phyloP scores from a whole-genome alignment of 2,113 vertebrate species.

The Odontesthes bonariensis region DNA sequence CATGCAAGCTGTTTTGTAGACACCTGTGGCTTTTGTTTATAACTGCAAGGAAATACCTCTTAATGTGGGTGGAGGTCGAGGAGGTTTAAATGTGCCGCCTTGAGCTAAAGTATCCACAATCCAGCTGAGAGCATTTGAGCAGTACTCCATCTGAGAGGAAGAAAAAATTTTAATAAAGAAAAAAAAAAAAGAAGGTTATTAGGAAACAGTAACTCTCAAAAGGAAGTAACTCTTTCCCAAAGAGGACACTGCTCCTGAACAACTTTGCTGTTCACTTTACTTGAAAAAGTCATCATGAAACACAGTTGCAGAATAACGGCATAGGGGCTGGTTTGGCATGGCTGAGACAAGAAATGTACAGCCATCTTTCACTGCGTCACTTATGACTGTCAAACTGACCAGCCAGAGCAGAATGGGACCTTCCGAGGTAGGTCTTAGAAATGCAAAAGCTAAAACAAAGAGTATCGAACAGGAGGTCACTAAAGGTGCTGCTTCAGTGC shows the following conservation, averaged over 20 bases:
- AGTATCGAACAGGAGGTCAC: too few species aligned
- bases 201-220: background rate
- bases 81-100: constrained; percentile 74
- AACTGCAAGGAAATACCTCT: constrained; percentile 60
- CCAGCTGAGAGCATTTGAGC: constrained; percentile 85
- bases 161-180: background rate
- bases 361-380: too few species aligned
- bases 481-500: too few species aligned
- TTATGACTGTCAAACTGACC: too few species aligned
- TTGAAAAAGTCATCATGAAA: too few species aligned
- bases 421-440: too few species aligned
- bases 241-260: background rate
- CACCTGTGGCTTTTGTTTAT: background rate
- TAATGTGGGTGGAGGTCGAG: constrained; percentile 74
- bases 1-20: background rate
- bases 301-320: too few species aligned
- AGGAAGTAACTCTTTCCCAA: background rate
- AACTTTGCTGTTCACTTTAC: background rate
- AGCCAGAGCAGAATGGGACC: too few species aligned
- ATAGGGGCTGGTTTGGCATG: too few species aligned
- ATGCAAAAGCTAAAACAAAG: too few species aligned
- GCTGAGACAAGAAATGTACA: too few species aligned
- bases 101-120: constrained; percentile 86
- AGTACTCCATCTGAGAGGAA: constrained; percentile 86
- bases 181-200: background rate